A percentile compares a stretch with the other conserved stretches of the same genome.
Conservation (phyloP, 1,140 invertebrate species). For the Portunus trituberculatus region DNA sequence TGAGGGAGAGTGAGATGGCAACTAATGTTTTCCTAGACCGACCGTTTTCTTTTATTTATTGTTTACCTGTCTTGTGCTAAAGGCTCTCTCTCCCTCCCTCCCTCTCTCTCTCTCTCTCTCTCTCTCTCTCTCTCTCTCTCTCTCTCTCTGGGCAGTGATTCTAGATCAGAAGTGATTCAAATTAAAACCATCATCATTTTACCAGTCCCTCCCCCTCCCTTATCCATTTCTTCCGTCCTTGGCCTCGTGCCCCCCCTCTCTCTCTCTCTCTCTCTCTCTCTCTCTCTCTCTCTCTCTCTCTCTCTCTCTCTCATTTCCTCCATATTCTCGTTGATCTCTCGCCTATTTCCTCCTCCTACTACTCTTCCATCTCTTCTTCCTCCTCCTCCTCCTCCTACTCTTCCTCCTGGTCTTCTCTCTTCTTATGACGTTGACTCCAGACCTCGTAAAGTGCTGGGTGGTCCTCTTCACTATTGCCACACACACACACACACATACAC, state of each 20-base stretch:
- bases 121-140: slow-evolving; percentile 30
- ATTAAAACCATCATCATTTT: not conserved
- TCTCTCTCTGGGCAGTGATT: slow-evolving; percentile 34
- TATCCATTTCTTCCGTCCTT: not conserved
- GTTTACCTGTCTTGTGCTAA: not conserved
- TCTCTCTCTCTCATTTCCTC: not conserved
- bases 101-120: slow-evolving; percentile 17
- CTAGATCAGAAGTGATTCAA: not conserved
- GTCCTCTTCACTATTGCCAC: not conserved
- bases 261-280: slow-evolving; percentile 20
- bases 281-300: slow-evolving; percentile 20
- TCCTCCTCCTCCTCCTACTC: too few species aligned
- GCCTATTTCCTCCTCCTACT: not conserved
- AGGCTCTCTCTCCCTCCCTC: not conserved
- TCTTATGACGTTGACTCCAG: not conserved
- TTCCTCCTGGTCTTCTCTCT: too few species aligned
- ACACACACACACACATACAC: slow-evolving; percentile 12
- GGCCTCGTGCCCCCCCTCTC: not conserved
- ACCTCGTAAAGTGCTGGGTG: not conserved
- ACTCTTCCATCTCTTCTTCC: not conserved
- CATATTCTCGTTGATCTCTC: not conserved
- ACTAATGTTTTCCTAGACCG: not conserved
- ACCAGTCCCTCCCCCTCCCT: not conserved
- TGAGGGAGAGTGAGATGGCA: not conserved
- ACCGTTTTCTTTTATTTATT: not conserved